Conservation (phyloP, 2,888 invertebrate genomes). For the Oxycera nigricornis region DNA sequence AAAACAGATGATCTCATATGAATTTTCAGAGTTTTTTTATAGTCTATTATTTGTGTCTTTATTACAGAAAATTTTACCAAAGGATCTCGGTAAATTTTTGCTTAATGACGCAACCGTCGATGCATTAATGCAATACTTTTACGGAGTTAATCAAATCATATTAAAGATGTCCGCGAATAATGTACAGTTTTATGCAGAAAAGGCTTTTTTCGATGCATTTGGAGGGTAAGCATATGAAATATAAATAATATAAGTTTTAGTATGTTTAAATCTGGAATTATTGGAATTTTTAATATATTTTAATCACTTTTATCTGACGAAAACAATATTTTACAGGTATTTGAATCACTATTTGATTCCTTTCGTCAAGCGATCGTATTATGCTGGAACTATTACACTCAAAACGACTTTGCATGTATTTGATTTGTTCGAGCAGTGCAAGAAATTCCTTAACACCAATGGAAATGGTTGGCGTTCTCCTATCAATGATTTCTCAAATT, state of each 20-base stretch:
- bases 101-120: slow-evolving; percentile 53
- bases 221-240: slow-evolving; percentile 53
- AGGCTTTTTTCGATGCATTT: slow-evolving; percentile 58
- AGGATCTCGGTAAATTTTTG: slow-evolving; percentile 52
- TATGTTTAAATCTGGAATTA: not conserved
- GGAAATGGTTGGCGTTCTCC: slow-evolving; percentile 59
- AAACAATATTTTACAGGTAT: slow-evolving; percentile 49
- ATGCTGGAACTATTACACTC: slow-evolving; percentile 55
- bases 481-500: slow-evolving; percentile 50
- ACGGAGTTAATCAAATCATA: slow-evolving; percentile 54
- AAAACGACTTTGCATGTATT: slow-evolving; percentile 53
- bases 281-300: not conserved
- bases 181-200: slow-evolving; percentile 50
- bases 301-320: not conserved
- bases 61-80: slow-evolving; percentile 56
- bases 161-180: slow-evolving; percentile 50
- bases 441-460: slow-evolving; percentile 57
- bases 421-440: slow-evolving; percentile 54
- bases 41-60: not conserved
- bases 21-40: too few relatives aligned
- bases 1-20: too few relatives aligned
- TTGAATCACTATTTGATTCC: slow-evolving; percentile 56
- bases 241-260: not conserved
- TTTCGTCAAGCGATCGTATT: slow-evolving; percentile 57
- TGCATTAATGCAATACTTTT: slow-evolving; percentile 57